These are phyloP conservation scores for Leptopilina boulardi DNA, from an alignment of 1,140 invertebrate genomes.

Conservation along the genomic window DNA sequence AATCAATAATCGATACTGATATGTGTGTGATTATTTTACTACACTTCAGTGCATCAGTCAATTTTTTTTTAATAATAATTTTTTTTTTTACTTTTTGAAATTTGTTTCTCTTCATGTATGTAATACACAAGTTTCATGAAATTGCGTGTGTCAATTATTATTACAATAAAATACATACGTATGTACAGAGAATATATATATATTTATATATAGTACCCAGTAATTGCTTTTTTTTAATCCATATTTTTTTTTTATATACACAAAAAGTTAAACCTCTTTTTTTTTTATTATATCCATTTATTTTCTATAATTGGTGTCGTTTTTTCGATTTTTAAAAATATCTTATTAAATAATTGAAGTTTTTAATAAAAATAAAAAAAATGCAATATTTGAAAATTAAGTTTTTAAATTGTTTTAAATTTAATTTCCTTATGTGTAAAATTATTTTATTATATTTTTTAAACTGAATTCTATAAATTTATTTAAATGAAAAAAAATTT, in stretches of 20 bases:
- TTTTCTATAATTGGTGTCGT: neutral
- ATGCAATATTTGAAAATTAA: no score
- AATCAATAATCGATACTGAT: slow-evolving; percentile 30
- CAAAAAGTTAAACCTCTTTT: neutral
- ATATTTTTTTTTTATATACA: neutral
- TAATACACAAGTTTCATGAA: slow-evolving; percentile 1
- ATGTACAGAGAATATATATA: neutral
- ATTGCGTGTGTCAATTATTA: neutral
- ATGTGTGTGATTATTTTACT: neutral
- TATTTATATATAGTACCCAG: neutral
- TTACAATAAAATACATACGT: neutral
- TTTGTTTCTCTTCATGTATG: neutral
- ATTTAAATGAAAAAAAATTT: neutral
- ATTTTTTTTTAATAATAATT: no score
- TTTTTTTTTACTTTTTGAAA: no score
- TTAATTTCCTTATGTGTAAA: no score
- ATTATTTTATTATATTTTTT: no score
- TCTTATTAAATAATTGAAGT: no score
- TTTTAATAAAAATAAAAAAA: no score
- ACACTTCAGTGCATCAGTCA: slow-evolving; percentile 1
- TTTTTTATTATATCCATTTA: neutral
- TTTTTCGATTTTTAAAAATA: neutral
- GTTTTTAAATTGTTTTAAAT: no score
- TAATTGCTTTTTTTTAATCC: no score
- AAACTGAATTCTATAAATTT: no score